phyloP scores from a whole-genome alignment of 2,113 vertebrate genomes.

The Epinephelus moara region DNA sequence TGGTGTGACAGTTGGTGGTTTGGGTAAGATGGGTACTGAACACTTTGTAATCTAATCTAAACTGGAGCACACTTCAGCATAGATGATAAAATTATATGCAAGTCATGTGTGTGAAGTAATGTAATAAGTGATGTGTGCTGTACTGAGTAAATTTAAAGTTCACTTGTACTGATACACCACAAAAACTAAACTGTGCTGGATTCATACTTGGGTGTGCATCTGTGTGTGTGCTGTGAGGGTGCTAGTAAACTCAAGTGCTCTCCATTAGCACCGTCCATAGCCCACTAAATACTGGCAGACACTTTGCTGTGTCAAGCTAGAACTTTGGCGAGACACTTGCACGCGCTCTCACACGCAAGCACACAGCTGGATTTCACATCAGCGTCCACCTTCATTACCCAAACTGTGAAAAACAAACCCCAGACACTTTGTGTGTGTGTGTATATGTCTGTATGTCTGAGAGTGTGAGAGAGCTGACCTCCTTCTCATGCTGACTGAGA shows the following conservation, averaged over 20 bases:
- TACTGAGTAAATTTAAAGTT: conserved; percentile 3
- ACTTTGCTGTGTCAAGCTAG: conserved; percentile 58
- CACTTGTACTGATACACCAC: neutral
- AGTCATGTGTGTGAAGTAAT: too few species aligned
- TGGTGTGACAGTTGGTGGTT: conserved; percentile 8
- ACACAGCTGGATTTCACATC: conserved; percentile 83
- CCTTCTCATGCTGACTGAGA: conserved; percentile 52
- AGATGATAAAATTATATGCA: too few species aligned
- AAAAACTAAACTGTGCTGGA: conserved; percentile 8
- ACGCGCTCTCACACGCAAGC: conserved; percentile 61
- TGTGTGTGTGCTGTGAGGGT: conserved; percentile 14
- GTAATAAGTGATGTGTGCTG: neutral
- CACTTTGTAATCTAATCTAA: neutral
- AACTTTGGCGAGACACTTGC: conserved; percentile 40
- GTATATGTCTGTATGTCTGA: conserved; percentile 42
- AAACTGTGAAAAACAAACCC: conserved; percentile 85
- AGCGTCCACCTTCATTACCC: conserved; percentile 74
- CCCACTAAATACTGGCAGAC: conserved; percentile 43
- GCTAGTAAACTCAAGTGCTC: conserved; percentile 1
- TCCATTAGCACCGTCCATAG: conserved; percentile 5
- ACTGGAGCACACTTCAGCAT: neutral
- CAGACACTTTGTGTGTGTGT: conserved; percentile 66
- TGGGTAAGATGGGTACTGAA: neutral
- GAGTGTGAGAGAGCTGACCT: conserved; percentile 44
- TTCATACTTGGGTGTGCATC: neutral